A percentile compares a stretch with the other conserved stretches of the same genome.
Conservation (phyloP, 1,140 invertebrate genomes). For the Plutomurus gul region DNA sequence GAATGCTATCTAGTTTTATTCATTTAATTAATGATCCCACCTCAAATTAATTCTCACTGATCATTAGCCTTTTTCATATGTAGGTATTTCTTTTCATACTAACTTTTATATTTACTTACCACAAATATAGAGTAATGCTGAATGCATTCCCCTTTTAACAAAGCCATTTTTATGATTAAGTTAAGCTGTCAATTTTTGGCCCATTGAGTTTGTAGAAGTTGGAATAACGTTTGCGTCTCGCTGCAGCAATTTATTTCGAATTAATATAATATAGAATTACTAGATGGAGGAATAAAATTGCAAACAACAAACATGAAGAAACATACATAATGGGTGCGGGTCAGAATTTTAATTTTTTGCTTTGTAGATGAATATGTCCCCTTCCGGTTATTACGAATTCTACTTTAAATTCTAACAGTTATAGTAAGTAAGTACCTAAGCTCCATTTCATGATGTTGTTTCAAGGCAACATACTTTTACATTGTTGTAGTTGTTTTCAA, state of each 20-base stretch:
- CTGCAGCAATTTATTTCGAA: not conserved
- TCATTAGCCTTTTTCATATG: not conserved
- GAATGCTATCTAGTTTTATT: conserved; percentile 9
- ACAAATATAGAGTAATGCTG: not conserved
- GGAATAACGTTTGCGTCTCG: not conserved
- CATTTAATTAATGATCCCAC: not conserved
- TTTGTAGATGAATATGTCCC: no score
- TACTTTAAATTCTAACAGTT: no score
- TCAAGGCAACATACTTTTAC: no score
- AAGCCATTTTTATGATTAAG: not conserved
- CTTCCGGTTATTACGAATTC: no score
- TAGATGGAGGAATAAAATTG: not conserved
- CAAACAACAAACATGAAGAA: conserved; percentile 29
- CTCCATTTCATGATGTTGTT: no score
- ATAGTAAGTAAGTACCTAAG: no score
- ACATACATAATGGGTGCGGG: conserved; percentile 27
- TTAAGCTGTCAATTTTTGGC: not conserved
- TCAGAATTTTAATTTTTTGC: conserved; percentile 5
- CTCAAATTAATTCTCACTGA: not conserved
- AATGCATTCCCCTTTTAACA: conserved; percentile 5
- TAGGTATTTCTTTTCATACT: not conserved
- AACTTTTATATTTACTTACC: no score
- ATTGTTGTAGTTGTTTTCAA: no score
- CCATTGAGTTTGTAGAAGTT: not conserved
- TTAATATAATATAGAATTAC: no score